phyloP scores from a whole-genome alignment of 2,113 vertebrate genomes.

The Seriola rivoliana region DNA sequence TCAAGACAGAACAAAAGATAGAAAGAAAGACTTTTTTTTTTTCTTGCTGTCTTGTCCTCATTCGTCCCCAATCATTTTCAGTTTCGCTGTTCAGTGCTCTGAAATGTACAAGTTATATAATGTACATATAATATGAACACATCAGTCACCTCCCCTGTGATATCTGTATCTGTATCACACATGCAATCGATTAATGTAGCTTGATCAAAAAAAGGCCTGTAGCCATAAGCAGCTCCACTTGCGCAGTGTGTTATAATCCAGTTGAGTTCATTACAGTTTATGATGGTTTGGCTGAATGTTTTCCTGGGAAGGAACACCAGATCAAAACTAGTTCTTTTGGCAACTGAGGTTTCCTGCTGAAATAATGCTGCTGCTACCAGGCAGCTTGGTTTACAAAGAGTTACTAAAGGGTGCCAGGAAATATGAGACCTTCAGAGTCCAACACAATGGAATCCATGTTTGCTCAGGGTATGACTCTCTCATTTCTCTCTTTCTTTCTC shows the following conservation, averaged over 20 bases:
- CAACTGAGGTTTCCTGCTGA: background rate
- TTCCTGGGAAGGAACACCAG: background rate
- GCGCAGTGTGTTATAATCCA: background rate
- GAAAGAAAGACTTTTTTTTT: background rate
- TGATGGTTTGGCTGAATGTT: conserved; percentile 6
- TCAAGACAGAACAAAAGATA: background rate
- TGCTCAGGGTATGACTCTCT: background rate
- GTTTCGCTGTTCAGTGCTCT: background rate
- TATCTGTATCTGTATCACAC: background rate
- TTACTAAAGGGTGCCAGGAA: background rate
- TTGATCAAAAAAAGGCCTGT: background rate
- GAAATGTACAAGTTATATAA: background rate
- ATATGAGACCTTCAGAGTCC: conserved; percentile 1
- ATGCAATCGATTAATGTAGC: background rate
- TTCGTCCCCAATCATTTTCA: background rate
- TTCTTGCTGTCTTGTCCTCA: background rate
- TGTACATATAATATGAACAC: background rate
- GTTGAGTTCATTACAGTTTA: conserved; percentile 19
- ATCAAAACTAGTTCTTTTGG: background rate
- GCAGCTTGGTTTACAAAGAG: conserved; percentile 16
- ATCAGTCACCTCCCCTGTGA: background rate
- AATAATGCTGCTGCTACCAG: background rate
- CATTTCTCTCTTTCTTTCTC: background rate
- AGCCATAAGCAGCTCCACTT: background rate
- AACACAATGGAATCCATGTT: conserved; percentile 5